Conservation (phyloP, 2,888 invertebrate species). For the Acanthosoma haemorrhoidale region DNA sequence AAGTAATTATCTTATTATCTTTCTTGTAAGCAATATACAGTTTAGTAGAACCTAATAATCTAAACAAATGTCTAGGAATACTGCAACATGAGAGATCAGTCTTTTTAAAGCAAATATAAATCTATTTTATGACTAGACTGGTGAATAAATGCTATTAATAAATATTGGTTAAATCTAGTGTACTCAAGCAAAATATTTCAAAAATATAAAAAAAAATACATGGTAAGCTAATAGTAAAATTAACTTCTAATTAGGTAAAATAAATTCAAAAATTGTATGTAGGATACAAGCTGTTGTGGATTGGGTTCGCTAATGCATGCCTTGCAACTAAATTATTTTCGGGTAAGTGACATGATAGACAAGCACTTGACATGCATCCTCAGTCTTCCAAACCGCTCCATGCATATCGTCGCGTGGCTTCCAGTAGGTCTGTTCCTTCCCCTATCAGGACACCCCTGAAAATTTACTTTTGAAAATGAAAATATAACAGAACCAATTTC, state of each 20-base stretch:
- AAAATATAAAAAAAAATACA: background rate
- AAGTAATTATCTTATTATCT: no score
- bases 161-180: background rate
- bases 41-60: no score
- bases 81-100: background rate
- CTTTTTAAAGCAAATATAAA: background rate
- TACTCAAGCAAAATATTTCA: background rate
- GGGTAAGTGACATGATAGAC: background rate
- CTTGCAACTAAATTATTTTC: background rate
- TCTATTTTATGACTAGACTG: background rate
- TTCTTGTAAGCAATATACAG: no score
- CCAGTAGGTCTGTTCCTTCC: conserved; percentile 19
- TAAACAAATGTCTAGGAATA: no score
- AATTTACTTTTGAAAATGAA: background rate
- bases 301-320: background rate
- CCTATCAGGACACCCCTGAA: conserved; percentile 18
- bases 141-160: background rate
- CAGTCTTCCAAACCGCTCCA: conserved; percentile 20
- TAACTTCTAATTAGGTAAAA: background rate
- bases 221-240: background rate
- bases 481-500: background rate
- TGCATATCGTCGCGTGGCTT: background rate
- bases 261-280: background rate
- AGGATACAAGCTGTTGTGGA: conserved; percentile 9
- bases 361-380: background rate